Evolutionary conservation across 1,140 invertebrate genomes (phyloP).

Genomic region (Leptopilina clavipes): DNA sequence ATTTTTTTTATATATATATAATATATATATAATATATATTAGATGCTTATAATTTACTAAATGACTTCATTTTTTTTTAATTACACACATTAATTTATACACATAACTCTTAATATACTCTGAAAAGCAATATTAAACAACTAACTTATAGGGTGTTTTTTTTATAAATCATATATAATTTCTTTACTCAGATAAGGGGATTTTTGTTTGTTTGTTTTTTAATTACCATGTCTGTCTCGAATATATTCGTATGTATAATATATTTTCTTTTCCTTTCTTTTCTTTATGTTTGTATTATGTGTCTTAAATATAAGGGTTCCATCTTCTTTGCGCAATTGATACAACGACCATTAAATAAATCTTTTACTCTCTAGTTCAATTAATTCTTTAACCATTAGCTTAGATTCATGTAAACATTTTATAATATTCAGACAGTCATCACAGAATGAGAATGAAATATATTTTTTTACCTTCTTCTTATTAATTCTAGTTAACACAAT

Average conservation of each 20-base stretch:
- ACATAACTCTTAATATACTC: constrained; percentile 64
- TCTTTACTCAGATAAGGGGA: constrained; percentile 48
- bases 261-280: constrained; percentile 32
- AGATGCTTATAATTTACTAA: constrained; percentile 62
- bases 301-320: constrained; percentile 41
- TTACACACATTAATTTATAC: constrained; percentile 70
- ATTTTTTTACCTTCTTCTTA: constrained; percentile 45
- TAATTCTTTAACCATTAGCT: constrained; percentile 57
- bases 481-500: constrained; percentile 59
- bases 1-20: constrained; percentile 38
- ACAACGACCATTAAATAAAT: constrained; percentile 58
- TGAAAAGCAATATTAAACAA: constrained; percentile 65
- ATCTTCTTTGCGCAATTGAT: constrained; percentile 51
- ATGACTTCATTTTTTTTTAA: constrained; percentile 64
- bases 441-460: constrained; percentile 72
- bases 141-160: constrained; percentile 61
- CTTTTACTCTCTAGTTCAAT: constrained; percentile 59
- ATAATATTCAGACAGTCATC: constrained; percentile 67
- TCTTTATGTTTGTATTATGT: constrained; percentile 33
- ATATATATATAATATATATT: constrained; percentile 36
- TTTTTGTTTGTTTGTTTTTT: constrained; percentile 47
- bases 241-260: constrained; percentile 41
- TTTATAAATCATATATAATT: constrained; percentile 61
- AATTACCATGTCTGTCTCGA: constrained; percentile 24
- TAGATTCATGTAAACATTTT: constrained; percentile 62